These are phyloP conservation scores for Poeciliopsis retropinna DNA, from an alignment of 2,113 vertebrate genomes.

Conservation along the genomic window DNA sequence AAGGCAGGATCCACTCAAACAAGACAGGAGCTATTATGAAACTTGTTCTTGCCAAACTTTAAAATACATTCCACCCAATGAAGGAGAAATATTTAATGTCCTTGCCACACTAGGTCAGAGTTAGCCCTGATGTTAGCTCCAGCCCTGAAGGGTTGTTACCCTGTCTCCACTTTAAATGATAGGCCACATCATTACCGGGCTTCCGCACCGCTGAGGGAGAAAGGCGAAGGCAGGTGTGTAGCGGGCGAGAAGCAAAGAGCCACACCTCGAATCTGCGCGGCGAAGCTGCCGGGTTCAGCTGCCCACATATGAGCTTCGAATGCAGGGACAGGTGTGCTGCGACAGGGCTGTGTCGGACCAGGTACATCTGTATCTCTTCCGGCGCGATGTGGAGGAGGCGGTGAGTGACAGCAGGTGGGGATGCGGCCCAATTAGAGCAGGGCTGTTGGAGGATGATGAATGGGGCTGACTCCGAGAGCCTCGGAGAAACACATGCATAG, in stretches of 20 bases:
- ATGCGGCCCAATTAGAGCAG: conserved; percentile 81
- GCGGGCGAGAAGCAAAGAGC: conserved; percentile 37
- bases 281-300: conserved; percentile 61
- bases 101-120: conserved; percentile 48
- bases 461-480: conserved; percentile 72
- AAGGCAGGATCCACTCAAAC: conserved; percentile 70
- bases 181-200: conserved; percentile 77
- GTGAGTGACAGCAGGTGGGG: conserved; percentile 83
- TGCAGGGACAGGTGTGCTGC: conserved; percentile 54
- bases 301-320: conserved; percentile 81
- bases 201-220: conserved; percentile 54
- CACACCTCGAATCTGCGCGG: conserved; percentile 49
- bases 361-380: conserved; percentile 77
- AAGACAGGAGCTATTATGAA: conserved; percentile 74
- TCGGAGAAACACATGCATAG: conserved; percentile 66
- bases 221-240: conserved; percentile 54
- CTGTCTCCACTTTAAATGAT: conserved; percentile 73
- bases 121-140: conserved; percentile 48
- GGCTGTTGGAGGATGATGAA: conserved; percentile 81
- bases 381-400: conserved; percentile 63
- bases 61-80: conserved; percentile 51
- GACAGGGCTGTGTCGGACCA: conserved; percentile 61
- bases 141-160: conserved; percentile 63
- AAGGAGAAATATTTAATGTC: conserved; percentile 70
- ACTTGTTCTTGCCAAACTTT: conserved; percentile 74